These are phyloP conservation scores for Trichomycterus rosablanca DNA, from an alignment of 2,113 vertebrate genomes.

Conservation along the genomic window DNA sequence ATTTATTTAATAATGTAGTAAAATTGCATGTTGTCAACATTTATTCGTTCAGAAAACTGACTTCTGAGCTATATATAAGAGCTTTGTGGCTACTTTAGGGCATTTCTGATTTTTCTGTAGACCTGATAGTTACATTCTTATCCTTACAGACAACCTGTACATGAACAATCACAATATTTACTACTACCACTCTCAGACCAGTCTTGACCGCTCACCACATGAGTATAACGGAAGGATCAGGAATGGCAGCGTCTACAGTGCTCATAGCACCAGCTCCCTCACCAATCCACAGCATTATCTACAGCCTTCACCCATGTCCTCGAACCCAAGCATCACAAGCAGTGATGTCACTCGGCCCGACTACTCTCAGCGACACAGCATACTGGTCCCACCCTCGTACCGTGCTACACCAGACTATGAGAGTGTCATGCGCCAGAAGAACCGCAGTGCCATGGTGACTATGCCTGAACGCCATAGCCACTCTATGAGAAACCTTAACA, in stretches of 20 bases:
- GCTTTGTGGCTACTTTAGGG: no score
- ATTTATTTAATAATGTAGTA: no score
- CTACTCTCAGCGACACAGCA: conserved; percentile 88
- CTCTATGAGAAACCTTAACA: conserved; percentile 92
- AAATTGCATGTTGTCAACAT: no score
- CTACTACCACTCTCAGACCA: conserved; percentile 95
- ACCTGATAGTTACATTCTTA: conserved; percentile 9
- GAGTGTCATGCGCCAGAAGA: conserved; percentile 93
- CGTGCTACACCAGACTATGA: conserved; percentile 95
- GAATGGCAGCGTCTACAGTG: conserved; percentile 94
- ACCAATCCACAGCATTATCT: conserved; percentile 89
- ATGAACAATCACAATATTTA: conserved; percentile 90
- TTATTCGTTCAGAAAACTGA: no score
- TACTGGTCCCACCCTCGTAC: conserved; percentile 91
- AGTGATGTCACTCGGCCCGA: conserved; percentile 87
- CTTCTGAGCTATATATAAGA: no score
- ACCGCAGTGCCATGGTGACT: conserved; percentile 68
- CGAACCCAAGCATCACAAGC: conserved; percentile 91
- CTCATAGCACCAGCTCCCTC: conserved; percentile 93
- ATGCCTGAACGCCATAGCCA: conserved; percentile 84
- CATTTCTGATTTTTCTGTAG: neutral
- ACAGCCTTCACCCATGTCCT: conserved; percentile 94
- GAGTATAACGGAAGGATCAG: conserved; percentile 85
- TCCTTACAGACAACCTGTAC: conserved; percentile 87
- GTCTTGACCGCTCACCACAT: conserved; percentile 82